These are phyloP conservation scores for Boleophthalmus pectinirostris DNA, from an alignment of 2,113 vertebrate genomes.

Conservation along the genomic window DNA sequence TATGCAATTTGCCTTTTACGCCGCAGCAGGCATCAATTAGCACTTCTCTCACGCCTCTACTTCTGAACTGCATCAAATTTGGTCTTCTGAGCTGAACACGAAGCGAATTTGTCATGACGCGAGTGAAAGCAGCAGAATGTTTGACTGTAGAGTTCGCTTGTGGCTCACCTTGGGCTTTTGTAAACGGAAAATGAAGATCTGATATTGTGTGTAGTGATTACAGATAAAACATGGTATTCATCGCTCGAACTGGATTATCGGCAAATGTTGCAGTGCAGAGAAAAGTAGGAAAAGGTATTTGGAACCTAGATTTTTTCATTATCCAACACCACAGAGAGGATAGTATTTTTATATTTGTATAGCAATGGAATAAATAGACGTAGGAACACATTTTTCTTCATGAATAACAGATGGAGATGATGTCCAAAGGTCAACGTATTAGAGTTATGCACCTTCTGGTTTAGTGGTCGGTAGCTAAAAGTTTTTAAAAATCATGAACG, in stretches of 20 bases:
- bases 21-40: slow-evolving; percentile 71
- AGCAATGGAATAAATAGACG: slow-evolving; percentile 17
- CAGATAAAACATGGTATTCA: slow-evolving; percentile 38
- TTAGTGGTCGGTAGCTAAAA: background rate
- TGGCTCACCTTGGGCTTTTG: slow-evolving; percentile 53
- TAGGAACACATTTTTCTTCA: slow-evolving; percentile 10
- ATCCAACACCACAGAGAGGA: background rate
- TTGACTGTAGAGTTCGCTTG: slow-evolving; percentile 26
- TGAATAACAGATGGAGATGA: slow-evolving; percentile 4
- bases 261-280: slow-evolving; percentile 8
- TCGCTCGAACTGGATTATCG: slow-evolving; percentile 25
- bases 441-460: background rate
- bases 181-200: slow-evolving; percentile 46
- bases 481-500: background rate
- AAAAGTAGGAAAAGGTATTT: slow-evolving; percentile 24
- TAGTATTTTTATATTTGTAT: slow-evolving; percentile 14
- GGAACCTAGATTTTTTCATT: slow-evolving; percentile 34
- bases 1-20: slow-evolving; percentile 58
- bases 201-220: slow-evolving; percentile 42
- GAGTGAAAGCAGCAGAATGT: slow-evolving; percentile 43
- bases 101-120: slow-evolving; percentile 53
- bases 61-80: slow-evolving; percentile 58
- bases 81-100: slow-evolving; percentile 37
- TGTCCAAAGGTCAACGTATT: slow-evolving; percentile 16
- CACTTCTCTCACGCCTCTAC: slow-evolving; percentile 59